Evolutionary conservation across 1,140 invertebrate species (phyloP).

Genomic region (Monomorium pharaonis): DNA sequence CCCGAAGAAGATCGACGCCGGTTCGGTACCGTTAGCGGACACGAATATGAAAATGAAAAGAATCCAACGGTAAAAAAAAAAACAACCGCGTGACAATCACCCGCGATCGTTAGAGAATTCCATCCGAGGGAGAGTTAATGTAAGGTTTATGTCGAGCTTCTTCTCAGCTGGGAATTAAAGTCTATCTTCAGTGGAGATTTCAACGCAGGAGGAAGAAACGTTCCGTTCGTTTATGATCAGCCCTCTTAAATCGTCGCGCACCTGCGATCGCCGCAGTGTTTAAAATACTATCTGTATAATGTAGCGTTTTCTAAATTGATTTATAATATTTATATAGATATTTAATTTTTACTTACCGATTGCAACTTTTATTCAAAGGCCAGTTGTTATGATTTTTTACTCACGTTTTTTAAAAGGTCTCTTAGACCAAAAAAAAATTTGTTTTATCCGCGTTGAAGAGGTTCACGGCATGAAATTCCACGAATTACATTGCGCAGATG

Average conservation of each 20-base stretch:
- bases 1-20: conserved; percentile 59
- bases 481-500: background rate
- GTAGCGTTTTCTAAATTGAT: background rate
- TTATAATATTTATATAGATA: background rate
- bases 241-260: background rate
- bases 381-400: background rate
- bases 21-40: conserved; percentile 75
- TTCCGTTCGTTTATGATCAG: background rate
- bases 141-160: background rate
- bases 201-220: background rate
- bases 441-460: background rate
- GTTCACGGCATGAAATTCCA: background rate
- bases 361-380: background rate
- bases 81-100: conserved; percentile 35
- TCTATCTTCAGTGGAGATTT: background rate
- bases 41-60: conserved; percentile 72
- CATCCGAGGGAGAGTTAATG: background rate
- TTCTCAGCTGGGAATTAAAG: background rate
- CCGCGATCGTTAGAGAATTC: background rate
- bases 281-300: background rate
- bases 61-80: conserved; percentile 76
- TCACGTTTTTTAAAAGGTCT: background rate
- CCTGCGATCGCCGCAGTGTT: background rate
- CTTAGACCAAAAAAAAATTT: background rate
- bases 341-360: background rate